Evolutionary conservation across 2,888 invertebrate genomes (phyloP).

Genomic region (Synergus japonicus): DNA sequence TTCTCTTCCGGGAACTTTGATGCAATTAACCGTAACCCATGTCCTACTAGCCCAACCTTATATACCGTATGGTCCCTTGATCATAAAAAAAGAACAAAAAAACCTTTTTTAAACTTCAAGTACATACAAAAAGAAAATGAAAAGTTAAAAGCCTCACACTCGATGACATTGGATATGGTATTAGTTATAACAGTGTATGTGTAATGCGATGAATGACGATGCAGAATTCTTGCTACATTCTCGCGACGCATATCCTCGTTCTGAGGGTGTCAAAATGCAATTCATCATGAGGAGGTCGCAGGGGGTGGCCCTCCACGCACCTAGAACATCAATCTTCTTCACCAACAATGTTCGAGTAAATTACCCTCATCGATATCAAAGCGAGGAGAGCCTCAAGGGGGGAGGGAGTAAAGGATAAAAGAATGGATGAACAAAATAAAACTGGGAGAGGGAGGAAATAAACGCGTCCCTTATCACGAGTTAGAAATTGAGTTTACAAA

Average conservation of each 20-base stretch:
- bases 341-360: conserved; percentile 74
- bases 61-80: not conserved
- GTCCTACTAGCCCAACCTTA: not conserved
- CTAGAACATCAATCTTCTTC: conserved; percentile 75
- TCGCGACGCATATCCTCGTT: conserved; percentile 47
- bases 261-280: conserved; percentile 69
- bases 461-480: conserved; percentile 64
- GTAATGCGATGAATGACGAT: conserved; percentile 60
- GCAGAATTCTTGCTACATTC: conserved; percentile 51
- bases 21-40: not conserved
- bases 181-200: conserved; percentile 42
- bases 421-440: conserved; percentile 49
- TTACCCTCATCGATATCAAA: conserved; percentile 76
- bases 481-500: conserved; percentile 69
- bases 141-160: conserved; percentile 19
- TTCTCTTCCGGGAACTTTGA: conserved; percentile 4
- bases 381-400: conserved; percentile 62
- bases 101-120: not conserved
- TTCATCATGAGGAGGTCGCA: conserved; percentile 65
- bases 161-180: conserved; percentile 49
- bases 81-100: not conserved
- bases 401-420: conserved; percentile 56
- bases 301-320: conserved; percentile 62
- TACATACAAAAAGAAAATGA: not conserved
- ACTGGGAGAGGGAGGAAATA: conserved; percentile 48